Percentiles rank a stretch among this genome's conserved stretches.
phyloP scores from a whole-genome alignment of 2,113 vertebrate species.

The Mirounga angustirostris region DNA sequence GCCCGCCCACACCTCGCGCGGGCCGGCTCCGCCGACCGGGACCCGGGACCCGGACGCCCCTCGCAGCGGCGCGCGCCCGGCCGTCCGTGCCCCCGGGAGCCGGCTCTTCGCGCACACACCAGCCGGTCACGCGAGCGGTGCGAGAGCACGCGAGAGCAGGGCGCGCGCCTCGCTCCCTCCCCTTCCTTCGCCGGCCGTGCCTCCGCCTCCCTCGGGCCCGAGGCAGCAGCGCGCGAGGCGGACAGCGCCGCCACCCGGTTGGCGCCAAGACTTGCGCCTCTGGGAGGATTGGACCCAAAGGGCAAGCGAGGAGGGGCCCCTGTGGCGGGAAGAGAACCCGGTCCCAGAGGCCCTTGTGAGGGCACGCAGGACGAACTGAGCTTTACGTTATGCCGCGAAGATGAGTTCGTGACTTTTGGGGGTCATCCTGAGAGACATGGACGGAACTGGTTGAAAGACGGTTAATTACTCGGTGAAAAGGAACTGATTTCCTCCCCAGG shows the following conservation, averaged over 20 bases:
- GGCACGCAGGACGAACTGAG: neutral
- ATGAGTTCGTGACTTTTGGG: neutral
- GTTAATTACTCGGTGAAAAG: neutral
- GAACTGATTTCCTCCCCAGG: neutral
- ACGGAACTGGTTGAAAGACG: neutral
- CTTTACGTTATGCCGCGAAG: neutral
- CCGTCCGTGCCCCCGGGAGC: constrained; percentile 28
- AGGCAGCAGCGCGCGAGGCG: constrained; percentile 39
- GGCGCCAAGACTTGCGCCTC: constrained; percentile 78
- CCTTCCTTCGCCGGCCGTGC: constrained; percentile 74
- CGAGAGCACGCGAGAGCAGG: constrained; percentile 81
- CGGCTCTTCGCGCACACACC: neutral
- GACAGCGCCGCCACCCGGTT: constrained; percentile 88
- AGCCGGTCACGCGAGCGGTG: constrained; percentile 75
- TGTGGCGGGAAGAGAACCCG: constrained; percentile 68
- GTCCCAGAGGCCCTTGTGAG: neutral
- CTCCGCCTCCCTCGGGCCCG: constrained; percentile 72
- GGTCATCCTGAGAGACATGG: neutral
- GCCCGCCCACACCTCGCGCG: constrained; percentile 26
- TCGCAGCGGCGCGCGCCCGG: constrained; percentile 65
- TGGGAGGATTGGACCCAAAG: neutral
- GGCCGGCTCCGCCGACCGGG: neutral
- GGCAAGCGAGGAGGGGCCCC: constrained; percentile 12
- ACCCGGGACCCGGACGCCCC: constrained; percentile 53
- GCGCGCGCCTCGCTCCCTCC: constrained; percentile 65